A percentile compares a stretch with the other conserved stretches of the same genome.
Conservation (phyloP, 2,113 vertebrate genomes). For the Dasyornis broadbenti region DNA sequence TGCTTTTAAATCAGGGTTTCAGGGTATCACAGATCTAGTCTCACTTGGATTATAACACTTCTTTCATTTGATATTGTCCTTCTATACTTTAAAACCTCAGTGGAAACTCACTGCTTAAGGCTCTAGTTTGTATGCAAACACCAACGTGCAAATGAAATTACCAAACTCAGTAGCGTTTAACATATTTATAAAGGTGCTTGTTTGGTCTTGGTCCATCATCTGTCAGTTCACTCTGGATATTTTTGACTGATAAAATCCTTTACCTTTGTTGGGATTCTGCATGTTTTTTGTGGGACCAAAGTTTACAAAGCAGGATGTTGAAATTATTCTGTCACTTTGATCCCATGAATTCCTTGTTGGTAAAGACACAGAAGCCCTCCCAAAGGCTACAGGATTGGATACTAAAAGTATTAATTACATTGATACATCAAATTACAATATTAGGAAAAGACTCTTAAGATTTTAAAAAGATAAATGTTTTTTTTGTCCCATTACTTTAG, state of each 20-base stretch:
- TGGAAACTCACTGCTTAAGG: not conserved
- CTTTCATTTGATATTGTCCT: not conserved
- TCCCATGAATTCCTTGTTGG: accelerated
- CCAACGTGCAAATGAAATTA: not conserved
- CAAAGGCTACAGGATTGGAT: not conserved
- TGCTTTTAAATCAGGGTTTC: not conserved
- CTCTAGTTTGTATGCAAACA: not conserved
- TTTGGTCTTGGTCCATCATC: not conserved
- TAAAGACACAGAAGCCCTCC: not conserved
- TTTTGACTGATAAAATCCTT: not conserved
- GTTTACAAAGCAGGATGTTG: not conserved
- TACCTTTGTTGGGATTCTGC: not conserved
- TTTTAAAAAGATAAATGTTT: not conserved
- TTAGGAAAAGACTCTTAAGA: not conserved
- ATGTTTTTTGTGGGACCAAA: accelerated
- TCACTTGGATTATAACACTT: not conserved
- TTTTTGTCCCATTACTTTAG: not conserved
- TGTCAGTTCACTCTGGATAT: not conserved
- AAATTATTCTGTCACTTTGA: not conserved
- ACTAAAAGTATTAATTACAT: not conserved
- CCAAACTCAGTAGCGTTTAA: not conserved
- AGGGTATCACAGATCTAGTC: not conserved
- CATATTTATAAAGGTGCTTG: not conserved
- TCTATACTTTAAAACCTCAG: not conserved
- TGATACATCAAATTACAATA: not conserved